A percentile compares a stretch with the other conserved stretches of the same genome.
These are phyloP conservation scores for Musca domestica DNA, from an alignment of 1,140 invertebrate species.

Conservation along the genomic window DNA sequence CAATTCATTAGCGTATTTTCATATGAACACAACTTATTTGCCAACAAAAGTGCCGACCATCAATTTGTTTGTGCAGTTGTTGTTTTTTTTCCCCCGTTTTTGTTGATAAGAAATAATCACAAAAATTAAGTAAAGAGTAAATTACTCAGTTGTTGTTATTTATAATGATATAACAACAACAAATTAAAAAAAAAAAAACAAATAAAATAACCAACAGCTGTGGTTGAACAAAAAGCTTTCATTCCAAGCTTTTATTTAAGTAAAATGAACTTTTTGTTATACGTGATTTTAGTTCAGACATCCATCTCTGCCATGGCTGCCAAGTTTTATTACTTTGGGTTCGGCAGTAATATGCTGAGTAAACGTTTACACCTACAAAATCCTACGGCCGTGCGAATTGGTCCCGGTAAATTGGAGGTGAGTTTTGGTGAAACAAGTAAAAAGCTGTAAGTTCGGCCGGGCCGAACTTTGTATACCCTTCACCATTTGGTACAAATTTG, in stretches of 20 bases:
- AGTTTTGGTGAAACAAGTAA: not conserved
- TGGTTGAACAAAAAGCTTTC: not conserved
- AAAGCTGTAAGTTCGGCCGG: too few relatives aligned
- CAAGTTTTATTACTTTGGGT: conserved; percentile 48
- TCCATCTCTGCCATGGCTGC: not conserved
- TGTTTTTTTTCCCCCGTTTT: too few relatives aligned
- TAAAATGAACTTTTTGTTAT: not conserved
- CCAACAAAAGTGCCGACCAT: too few relatives aligned
- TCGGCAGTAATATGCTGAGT: conserved; percentile 46
- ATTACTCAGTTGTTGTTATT: not conserved
- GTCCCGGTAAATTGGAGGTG: conserved; percentile 41
- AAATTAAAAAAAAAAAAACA: not conserved
- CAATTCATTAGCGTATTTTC: too few relatives aligned
- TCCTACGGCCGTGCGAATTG: conserved; percentile 42
- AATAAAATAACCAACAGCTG: too few relatives aligned
- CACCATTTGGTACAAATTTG: too few relatives aligned
- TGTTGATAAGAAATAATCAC: too few relatives aligned
- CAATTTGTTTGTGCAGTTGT: too few relatives aligned
- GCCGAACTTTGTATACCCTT: too few relatives aligned
- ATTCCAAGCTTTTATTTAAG: not conserved
- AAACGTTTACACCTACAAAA: conserved; percentile 48
- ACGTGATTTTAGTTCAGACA: not conserved
- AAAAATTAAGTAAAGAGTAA: too few relatives aligned
- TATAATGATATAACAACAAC: not conserved
- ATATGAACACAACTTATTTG: too few relatives aligned